Evolutionary conservation across 2,888 invertebrate genomes (phyloP), one percentile per base, ranked within the genome.

Genomic region (Drosophila cyrtoloma): DNA sequence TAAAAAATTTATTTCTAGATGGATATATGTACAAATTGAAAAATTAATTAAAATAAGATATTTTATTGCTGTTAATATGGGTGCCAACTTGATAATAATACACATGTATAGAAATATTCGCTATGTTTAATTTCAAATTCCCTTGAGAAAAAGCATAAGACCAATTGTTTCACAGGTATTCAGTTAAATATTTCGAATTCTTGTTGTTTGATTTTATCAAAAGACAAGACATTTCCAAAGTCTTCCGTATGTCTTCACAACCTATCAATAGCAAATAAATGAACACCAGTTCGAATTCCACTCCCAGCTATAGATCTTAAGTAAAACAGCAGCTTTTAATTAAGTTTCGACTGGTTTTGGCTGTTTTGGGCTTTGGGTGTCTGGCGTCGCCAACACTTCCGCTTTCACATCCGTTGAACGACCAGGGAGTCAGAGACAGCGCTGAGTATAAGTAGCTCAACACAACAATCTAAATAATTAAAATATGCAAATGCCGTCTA

Each of bases 401-500:
- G 87, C 50, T 82, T 60, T 70, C 35, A 44, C 59, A 33, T 52
- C 55, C 61, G 59, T 44, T 56, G 12, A 37, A 60, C 30, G 71
- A 28, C 26, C 39, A 32, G 47, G 19, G 60, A 59, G 68, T 39
- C 58, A 58, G 61, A 47, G 47, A 68, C 44, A 61, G 39, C 30
- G 37, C 58, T 22, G 56, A 39, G 70, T 68, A 69, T 82, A 89
- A 91, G 88, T 84, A 84, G 90, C 88, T 84, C 82, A 72, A 83
- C 75, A 75, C 67, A 89, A 81, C 89, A 84, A 91, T 89, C 91
- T 91, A 92, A 92, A 92, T 92, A 92, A 92, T 92, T 92, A 92
- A 92, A 92, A 92, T 92, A 92, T 92, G 92, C 92, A 92, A 92
- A 92, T 92, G 84, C 86, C 62, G 81, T 81, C 91, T 92, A 92